Conservation (phyloP, 2,797 vertebrate genomes). For the Glyptemys insculpta region DNA sequence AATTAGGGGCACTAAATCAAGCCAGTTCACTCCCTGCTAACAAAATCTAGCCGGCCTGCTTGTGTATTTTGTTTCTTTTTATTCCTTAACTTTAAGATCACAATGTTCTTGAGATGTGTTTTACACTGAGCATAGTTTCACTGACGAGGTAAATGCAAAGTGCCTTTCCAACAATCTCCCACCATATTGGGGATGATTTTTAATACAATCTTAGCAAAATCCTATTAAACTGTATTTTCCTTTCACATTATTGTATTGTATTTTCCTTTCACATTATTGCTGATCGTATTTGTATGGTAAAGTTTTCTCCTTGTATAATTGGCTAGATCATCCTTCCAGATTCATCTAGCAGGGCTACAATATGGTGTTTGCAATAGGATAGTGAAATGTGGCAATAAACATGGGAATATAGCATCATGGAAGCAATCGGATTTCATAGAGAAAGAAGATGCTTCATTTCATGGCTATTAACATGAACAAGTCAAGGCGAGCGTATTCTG, state of each 20-base stretch:
- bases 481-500: rapidly evolving
- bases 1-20: not conserved
- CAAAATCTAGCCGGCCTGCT: not conserved
- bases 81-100: not conserved
- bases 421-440: not conserved
- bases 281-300: not conserved
- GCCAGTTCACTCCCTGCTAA: not conserved
- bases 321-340: not conserved
- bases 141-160: not conserved
- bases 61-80: not conserved
- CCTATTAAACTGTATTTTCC: rapidly evolving
- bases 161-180: not conserved
- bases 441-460: not conserved
- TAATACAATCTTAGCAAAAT: not conserved
- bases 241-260: rapidly evolving
- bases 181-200: not conserved
- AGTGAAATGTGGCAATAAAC: not conserved
- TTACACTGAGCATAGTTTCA: not conserved
- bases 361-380: not conserved
- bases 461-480: not conserved
- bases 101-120: not conserved
- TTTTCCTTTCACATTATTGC: not conserved
- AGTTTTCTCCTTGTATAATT: not conserved
- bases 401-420: not conserved
- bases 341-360: not conserved